Percentiles rank a stretch among this genome's conserved stretches.
Conservation (phyloP, 92 coral and sea anemone genomes). For the Zoanthus sansibaricus region DNA sequence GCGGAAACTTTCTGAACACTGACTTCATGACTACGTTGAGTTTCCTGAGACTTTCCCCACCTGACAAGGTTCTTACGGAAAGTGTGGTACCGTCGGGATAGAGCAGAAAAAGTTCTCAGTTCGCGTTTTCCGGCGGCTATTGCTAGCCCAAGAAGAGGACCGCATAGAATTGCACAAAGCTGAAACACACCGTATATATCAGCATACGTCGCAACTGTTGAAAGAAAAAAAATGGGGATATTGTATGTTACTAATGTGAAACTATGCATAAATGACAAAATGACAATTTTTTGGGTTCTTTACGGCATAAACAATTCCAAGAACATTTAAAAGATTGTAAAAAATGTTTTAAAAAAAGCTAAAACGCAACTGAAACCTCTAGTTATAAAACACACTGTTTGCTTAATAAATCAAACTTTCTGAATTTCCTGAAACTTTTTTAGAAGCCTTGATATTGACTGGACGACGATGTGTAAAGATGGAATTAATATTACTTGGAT, state of each 20-base stretch:
- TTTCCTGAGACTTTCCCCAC: neutral
- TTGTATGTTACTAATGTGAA: neutral
- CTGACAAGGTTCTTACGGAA: neutral
- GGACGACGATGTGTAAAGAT: too few relatives aligned
- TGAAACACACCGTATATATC: slow-evolving; percentile 38
- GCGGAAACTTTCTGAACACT: slow-evolving; percentile 13
- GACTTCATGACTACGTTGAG: neutral
- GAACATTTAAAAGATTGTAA: too few relatives aligned
- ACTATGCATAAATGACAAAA: neutral
- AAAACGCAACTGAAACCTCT: too few relatives aligned
- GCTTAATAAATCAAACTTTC: too few relatives aligned
- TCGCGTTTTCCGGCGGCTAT: slow-evolving; percentile 34
- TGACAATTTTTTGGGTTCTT: neutral
- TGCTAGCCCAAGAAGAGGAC: slow-evolving; percentile 29
- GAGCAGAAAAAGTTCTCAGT: neutral
- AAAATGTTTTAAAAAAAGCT: too few relatives aligned
- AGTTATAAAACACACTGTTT: too few relatives aligned
- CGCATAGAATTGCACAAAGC: slow-evolving; percentile 38
- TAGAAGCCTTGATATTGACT: too few relatives aligned
- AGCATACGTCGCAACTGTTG: slow-evolving; percentile 37
- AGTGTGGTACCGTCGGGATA: neutral
- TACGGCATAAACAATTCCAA: neutral
- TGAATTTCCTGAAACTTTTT: too few relatives aligned
- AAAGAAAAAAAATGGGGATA: neutral
- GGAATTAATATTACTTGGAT: too few relatives aligned